phyloP scores from a whole-genome alignment of 2,888 invertebrate species.

The Drosophila putrida region DNA sequence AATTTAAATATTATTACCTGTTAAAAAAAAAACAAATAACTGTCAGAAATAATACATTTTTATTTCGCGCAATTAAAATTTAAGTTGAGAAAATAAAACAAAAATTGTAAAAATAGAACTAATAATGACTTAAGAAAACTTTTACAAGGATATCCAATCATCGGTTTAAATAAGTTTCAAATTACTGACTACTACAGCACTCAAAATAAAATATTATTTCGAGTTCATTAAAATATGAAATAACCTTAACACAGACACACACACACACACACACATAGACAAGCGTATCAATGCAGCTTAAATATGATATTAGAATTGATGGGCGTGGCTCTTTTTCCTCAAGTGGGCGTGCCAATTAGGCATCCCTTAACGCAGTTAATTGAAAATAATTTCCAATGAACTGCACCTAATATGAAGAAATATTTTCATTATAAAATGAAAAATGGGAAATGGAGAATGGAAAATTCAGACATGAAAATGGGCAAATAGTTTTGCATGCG shows the following conservation, averaged over 20 bases:
- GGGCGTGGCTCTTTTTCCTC: slow-evolving; percentile 37
- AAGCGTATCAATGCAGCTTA: slow-evolving; percentile 42
- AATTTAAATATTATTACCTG: too few relatives aligned
- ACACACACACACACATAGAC: neutral
- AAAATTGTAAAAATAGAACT: too few relatives aligned
- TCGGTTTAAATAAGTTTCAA: neutral
- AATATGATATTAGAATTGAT: slow-evolving; percentile 4
- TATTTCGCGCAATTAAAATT: too few relatives aligned
- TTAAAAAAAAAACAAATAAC: too few relatives aligned
- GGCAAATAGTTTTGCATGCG: slow-evolving; percentile 37
- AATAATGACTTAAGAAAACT: too few relatives aligned
- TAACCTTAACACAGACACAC: neutral
- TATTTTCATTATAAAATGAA: slow-evolving; percentile 31
- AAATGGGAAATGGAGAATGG: slow-evolving; percentile 1
- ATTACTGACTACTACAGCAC: neutral
- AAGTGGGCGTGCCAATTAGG: slow-evolving; percentile 41
- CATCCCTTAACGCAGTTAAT: slow-evolving; percentile 58
- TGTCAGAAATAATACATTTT: too few relatives aligned
- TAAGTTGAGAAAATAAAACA: too few relatives aligned
- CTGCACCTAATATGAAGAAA: slow-evolving; percentile 42
- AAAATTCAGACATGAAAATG: neutral
- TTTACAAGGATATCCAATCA: neutral
- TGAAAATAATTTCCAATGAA: slow-evolving; percentile 66
- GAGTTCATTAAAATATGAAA: slow-evolving; percentile 48
- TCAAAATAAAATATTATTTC: slow-evolving; percentile 52